Evolutionary conservation across 2,888 invertebrate genomes (phyloP), one percentile per base, ranked within the genome.

Genomic region (Callinectes sapidus): DNA sequence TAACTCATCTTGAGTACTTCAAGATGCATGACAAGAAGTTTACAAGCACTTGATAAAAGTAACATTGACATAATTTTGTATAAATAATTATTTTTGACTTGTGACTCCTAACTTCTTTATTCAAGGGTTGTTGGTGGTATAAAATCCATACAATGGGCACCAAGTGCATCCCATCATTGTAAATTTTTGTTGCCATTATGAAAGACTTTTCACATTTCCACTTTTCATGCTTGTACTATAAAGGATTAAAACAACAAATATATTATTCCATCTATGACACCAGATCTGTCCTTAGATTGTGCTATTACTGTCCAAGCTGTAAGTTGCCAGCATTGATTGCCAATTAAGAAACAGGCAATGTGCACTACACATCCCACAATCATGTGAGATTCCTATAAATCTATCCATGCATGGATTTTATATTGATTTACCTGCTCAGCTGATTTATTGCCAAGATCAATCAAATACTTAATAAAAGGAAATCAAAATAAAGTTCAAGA

Each of bases 351-450:
- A 28, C 13, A 71, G 28, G 23, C 6, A 71, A n/a, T n/a, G n/a
- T 71, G 23, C 28, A 71, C 23, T 71, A n/a, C 3, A 28, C n/a
- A 71, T 71, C 71, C 61, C 23, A 61, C 23, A 61, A 2, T 61
- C 23, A 61, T 71, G 71, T 71, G 28, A 28, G 28, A 13, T 71
- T 71, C n/a, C 28, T 71, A 71, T 71, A 71, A 71, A 71, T 10
- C 10, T 28, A 35, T 81, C 77, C 14, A 81, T 81, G 81, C 81
- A 81, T 81, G 81, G 81, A 81, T 35, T 81, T 81, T 81, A 81
- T 81, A 81, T 35, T 14, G 28, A 35, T 71, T 48, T 48, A 48
- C 48, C 48, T n/a, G 35, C 35, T 81, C 35, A 81, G 35, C 35
- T 35, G 28, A 1, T 35, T 35, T 13, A 71, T 28, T 71, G 71